phyloP scores from a whole-genome alignment of 2,113 vertebrate genomes.

The Panurus biarmicus region DNA sequence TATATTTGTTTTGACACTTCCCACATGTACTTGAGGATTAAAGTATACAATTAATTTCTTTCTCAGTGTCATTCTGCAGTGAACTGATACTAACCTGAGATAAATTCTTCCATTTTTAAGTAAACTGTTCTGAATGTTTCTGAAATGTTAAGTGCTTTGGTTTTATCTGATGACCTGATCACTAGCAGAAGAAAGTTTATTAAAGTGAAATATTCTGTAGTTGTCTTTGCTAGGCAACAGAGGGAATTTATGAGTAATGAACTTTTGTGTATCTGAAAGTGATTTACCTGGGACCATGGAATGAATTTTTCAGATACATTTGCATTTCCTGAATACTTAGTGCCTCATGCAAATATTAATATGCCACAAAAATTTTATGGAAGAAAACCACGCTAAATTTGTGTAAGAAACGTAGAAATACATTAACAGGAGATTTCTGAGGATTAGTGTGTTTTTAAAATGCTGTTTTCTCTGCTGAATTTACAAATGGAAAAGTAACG shows the following conservation, averaged over 20 bases:
- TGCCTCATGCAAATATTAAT: neutral
- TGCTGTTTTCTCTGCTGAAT: neutral
- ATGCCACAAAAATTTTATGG: neutral
- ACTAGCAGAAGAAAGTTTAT: neutral
- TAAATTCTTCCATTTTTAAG: neutral
- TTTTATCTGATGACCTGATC: slow-evolving; percentile 13
- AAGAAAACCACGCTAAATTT: neutral
- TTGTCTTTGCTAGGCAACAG: neutral
- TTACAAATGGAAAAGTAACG: neutral
- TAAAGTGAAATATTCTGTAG: neutral
- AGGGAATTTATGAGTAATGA: neutral
- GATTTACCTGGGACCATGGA: neutral
- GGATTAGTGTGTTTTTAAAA: neutral
- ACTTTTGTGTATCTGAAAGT: neutral
- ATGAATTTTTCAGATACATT: slow-evolving; percentile 26
- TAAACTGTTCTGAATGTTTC: neutral
- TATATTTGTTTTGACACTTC: neutral
- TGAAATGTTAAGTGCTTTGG: neutral
- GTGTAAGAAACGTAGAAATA: neutral
- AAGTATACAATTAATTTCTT: neutral
- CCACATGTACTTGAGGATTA: neutral
- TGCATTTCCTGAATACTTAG: neutral
- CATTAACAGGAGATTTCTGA: neutral
- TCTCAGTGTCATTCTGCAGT: neutral
- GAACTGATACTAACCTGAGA: slow-evolving; percentile 20